Evolutionary conservation across 1,140 invertebrate species (phyloP), one percentile per base, ranked within the genome.

Genomic region (Acromyrmex echinatior): DNA sequence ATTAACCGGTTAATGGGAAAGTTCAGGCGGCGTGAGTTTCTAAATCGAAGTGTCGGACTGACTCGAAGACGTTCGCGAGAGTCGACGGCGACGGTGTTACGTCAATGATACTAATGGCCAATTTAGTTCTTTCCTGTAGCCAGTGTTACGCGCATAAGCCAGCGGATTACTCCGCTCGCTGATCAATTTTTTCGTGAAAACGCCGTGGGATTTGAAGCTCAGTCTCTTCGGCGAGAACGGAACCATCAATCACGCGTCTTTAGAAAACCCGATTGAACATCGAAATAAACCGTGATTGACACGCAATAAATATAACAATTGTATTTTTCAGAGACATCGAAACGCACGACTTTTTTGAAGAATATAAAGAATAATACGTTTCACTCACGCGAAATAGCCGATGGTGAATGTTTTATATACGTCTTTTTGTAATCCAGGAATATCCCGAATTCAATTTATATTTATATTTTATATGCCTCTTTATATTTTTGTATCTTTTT

Each of bases 61-160:
- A 73, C 39, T 49, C 18, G 39, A 76, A 62, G 28, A 87, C 53
- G 58, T 87, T 84, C 65, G 53, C 78, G 25, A 21, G 79, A 73
- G 68, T 31, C 31, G 45, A 82, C 63, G 39, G 76, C 28, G 85
- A 73, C 70, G 62, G 28, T 76, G 86, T 88, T 87, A 81, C 86
- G 86, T 88, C 86, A 87, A 70, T 71, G 76, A 87, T 88, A 88
- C 86, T 87, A 87, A 88, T 87, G 77, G 84, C 85, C 87, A 88
- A 84, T 84, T 76, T 84, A 45, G 80, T 74, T 84, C 56, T 49
- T 76, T 63, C 39, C 21, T 49, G 56, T 62, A 74, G 80, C 58
- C 35, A 21, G 35, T 68, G 70, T 62, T 84, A 84, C 70, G 70
- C 80, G 56, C 80, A 63, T 84, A 84, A 84, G 39, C 70, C 70